Conservation (phyloP, 2,113 vertebrate species). For the Galbula dea region DNA sequence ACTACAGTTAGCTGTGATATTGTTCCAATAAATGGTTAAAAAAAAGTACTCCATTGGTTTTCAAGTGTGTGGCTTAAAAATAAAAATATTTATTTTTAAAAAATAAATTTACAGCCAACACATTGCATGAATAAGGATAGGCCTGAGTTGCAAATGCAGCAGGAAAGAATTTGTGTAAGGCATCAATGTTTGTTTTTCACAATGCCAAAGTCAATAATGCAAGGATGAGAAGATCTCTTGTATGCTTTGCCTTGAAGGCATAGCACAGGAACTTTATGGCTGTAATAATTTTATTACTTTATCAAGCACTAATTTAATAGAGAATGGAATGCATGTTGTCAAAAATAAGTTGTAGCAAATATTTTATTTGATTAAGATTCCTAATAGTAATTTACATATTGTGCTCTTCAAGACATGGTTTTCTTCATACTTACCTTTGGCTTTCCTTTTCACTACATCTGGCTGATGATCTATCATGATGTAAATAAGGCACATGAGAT, state of each 20-base stretch:
- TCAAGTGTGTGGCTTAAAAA: background rate
- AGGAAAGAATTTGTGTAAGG: slow-evolving; percentile 18
- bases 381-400: slow-evolving; percentile 51
- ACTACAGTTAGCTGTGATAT: background rate
- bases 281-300: slow-evolving; percentile 10
- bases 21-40: slow-evolving; percentile 34
- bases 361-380: slow-evolving; percentile 55
- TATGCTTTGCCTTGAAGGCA: slow-evolving; percentile 31
- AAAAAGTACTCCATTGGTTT: background rate
- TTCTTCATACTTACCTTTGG: slow-evolving; percentile 51
- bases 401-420: slow-evolving; percentile 41
- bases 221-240: background rate
- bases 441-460: slow-evolving; percentile 52
- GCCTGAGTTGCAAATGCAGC: background rate
- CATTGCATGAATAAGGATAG: background rate
- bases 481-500: slow-evolving; percentile 19
- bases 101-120: background rate
- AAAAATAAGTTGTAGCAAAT: slow-evolving; percentile 61
- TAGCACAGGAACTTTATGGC: background rate
- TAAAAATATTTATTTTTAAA: background rate
- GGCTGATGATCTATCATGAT: slow-evolving; percentile 21
- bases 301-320: slow-evolving; percentile 61
- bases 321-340: slow-evolving; percentile 13
- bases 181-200: slow-evolving; percentile 19
- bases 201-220: slow-evolving; percentile 16